Conservation (phyloP, 1,140 invertebrate species). For the Antheraea mylitta region DNA sequence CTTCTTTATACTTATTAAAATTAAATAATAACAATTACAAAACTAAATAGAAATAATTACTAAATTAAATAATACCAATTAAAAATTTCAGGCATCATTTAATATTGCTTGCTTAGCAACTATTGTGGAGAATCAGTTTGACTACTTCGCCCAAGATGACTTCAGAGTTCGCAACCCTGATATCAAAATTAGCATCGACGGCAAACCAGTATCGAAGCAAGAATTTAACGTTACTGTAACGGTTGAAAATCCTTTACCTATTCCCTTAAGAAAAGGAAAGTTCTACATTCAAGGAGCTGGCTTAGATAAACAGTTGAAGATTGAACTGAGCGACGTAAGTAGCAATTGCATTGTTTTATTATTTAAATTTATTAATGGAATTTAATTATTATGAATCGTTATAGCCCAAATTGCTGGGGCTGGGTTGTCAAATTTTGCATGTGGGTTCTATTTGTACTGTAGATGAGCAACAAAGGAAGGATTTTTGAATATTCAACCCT, state of each 20-base stretch:
- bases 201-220: slow-evolving; percentile 82
- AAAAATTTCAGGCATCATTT: slow-evolving; percentile 84
- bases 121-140: slow-evolving; percentile 90
- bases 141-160: slow-evolving; percentile 94
- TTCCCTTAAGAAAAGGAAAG: slow-evolving; percentile 85
- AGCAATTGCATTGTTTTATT: too few species aligned
- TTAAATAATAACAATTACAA: background rate
- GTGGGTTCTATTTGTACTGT: too few species aligned
- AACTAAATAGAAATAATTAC: background rate
- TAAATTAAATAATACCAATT: background rate
- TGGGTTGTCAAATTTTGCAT: too few species aligned
- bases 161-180: slow-evolving; percentile 94
- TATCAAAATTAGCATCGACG: slow-evolving; percentile 86
- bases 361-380: too few species aligned
- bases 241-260: slow-evolving; percentile 90
- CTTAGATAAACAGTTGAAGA: slow-evolving; percentile 84
- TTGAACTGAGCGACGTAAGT: slow-evolving; percentile 83
- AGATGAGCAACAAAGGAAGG: too few species aligned
- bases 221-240: slow-evolving; percentile 83
- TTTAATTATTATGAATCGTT: too few species aligned
- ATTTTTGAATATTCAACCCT: too few species aligned
- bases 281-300: slow-evolving; percentile 91
- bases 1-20: too few species aligned
- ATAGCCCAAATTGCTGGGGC: too few species aligned
- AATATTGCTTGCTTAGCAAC: slow-evolving; percentile 90